A percentile compares a stretch with the other conserved stretches of the same genome.
phyloP scores from a whole-genome alignment of 2,888 invertebrate species.

The Eupithecia tripunctaria region DNA sequence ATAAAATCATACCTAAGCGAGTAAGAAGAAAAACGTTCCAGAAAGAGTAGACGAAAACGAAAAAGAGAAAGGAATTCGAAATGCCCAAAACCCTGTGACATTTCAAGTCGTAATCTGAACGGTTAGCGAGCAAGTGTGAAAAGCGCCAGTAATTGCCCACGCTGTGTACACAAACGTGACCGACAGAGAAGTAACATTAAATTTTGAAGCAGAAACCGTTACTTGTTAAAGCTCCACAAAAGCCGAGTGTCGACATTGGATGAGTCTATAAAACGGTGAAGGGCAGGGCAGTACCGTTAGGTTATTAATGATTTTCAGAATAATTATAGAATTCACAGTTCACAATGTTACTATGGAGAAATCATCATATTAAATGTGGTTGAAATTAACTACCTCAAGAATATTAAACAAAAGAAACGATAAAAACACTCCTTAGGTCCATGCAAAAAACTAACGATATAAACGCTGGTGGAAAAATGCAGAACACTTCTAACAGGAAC shows the following conservation, averaged over 20 bases:
- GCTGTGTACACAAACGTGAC: conserved; percentile 57
- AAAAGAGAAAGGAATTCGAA: conserved; percentile 41
- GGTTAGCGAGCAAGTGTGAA: conserved; percentile 78
- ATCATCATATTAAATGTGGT: neutral
- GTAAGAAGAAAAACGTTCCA: neutral
- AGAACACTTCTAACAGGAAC: conserved; percentile 13
- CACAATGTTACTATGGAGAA: neutral
- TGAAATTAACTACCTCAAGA: neutral
- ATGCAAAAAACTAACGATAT: neutral
- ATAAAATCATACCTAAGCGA: no score
- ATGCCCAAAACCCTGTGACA: conserved; percentile 65
- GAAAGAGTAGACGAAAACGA: neutral
- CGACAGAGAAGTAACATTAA: conserved; percentile 20
- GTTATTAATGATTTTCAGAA: neutral
- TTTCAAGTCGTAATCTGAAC: conserved; percentile 65
- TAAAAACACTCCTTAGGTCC: neutral
- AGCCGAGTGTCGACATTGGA: conserved; percentile 17
- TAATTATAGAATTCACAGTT: conserved; percentile 2
- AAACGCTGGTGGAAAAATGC: neutral
- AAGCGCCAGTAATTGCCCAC: conserved; percentile 74
- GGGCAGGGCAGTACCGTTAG: conserved; percentile 29
- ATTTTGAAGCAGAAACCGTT: conserved; percentile 28
- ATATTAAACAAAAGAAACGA: neutral
- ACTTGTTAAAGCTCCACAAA: conserved; percentile 17
- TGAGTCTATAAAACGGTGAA: conserved; percentile 38